Conservation (phyloP, 2,797 vertebrate species). For the Lepidocolaptes lacrymiger region DNA sequence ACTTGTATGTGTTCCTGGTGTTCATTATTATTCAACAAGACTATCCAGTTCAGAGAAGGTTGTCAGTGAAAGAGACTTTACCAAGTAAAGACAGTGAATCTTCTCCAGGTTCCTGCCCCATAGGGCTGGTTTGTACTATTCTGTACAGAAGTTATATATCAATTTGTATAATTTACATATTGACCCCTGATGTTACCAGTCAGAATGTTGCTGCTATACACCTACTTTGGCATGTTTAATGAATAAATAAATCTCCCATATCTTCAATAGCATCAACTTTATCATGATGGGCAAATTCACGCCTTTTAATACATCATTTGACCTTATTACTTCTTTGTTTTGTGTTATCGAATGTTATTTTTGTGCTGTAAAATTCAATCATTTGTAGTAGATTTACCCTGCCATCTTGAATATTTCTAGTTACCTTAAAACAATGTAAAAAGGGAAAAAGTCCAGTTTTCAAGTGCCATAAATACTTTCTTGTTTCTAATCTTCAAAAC, state of each 20-base stretch:
- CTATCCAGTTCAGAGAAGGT: not conserved
- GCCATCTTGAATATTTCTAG: not conserved
- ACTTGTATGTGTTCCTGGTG: not conserved
- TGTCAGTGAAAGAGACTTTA: not conserved
- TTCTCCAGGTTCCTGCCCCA: not conserved
- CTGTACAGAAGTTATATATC: not conserved
- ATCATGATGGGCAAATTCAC: not conserved
- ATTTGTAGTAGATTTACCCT: not conserved
- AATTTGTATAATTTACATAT: not conserved
- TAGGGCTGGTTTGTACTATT: not conserved
- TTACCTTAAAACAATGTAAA: not conserved
- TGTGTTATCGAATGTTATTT: not conserved
- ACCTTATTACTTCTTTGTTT: not conserved
- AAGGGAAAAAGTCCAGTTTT: not conserved
- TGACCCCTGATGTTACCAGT: not conserved
- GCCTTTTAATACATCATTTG: not conserved
- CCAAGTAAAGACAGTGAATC: not conserved
- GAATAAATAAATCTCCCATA: not conserved
- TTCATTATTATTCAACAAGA: not conserved
- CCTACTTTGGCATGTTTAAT: not conserved
- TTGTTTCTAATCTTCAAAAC: not conserved
- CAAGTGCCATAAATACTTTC: not conserved
- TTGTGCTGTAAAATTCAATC: not conserved
- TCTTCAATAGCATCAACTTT: not conserved
- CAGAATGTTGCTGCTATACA: not conserved